phyloP scores from a whole-genome alignment of 2,113 vertebrate species.

The Azemiops feae region DNA sequence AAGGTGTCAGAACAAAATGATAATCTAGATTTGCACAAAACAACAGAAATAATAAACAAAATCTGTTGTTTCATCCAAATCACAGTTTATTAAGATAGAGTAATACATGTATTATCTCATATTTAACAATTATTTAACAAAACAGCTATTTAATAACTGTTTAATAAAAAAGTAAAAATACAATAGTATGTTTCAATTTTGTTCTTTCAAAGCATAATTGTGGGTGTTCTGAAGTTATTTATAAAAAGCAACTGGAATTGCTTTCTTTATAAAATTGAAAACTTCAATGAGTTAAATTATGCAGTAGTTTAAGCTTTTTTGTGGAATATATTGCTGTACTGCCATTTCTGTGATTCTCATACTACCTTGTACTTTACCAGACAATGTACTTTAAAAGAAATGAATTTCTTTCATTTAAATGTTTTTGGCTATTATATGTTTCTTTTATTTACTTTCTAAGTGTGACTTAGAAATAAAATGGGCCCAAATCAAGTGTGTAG shows the following conservation, averaged over 20 bases:
- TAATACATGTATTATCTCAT: neutral
- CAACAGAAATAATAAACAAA: neutral
- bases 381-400: neutral
- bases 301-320: neutral
- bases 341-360: neutral
- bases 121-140: neutral
- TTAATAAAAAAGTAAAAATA: neutral
- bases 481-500: neutral
- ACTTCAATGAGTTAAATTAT: neutral
- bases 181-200: neutral
- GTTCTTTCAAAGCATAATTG: neutral
- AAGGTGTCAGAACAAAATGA: neutral
- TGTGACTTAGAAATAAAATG: neutral
- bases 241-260: conserved; percentile 18
- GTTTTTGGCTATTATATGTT: neutral
- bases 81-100: neutral
- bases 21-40: conserved; percentile 7
- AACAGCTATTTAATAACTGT: neutral
- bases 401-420: neutral
- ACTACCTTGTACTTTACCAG: neutral
- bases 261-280: conserved; percentile 33
- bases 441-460: neutral
- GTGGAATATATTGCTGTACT: neutral
- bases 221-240: neutral
- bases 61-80: neutral